Evolutionary conservation across 2,113 vertebrate species (phyloP), one percentile per base, ranked within the genome.

Genomic region (Xiphophorus couchianus): DNA sequence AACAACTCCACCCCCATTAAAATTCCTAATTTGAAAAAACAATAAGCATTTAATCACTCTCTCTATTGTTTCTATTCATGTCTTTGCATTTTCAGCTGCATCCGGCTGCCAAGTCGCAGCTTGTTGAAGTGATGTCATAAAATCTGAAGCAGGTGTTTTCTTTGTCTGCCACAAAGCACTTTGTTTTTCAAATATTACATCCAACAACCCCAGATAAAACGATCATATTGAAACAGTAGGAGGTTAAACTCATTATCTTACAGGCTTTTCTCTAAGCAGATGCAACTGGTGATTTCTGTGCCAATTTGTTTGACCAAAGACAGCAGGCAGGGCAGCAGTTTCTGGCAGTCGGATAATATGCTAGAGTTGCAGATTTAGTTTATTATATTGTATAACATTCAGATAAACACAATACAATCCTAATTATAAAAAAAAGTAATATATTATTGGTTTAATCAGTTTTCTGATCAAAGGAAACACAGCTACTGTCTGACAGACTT

Each of bases 81-180:
- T 7, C 48, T 51, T 14, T 19, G 42, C 44, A 48, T 66, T 12
- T 63, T 17, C 6, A 28, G 10, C 35, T 19, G 31, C n/a, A 48
- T 29, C n/a, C 39, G 5, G 29, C 62, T n/a, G 79, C 73, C 80
- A 74, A 69, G 28, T 42, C 2, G 58, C 78, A 76, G 44, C 72
- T 8, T 73, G 71, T 72, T 39, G 62, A 58, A 72, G 48, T 84
- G 84, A 88, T 71, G 83, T 84, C 84, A 88, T 67, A 25, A 60
- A 90, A 84, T 87, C 74, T 81, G 83, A 28, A 86, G 84, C 90
- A 93, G 89, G 84, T 91, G 85, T 80, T 78, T 61, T 85, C 80
- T 81, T 91, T 91, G 87, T 91, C 77, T 73, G 10, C 10, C 1
- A 17, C 42, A 62, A 77, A 84, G 69, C 28, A 76, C 73, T 76